These are phyloP conservation scores for Hymenochirus boettgeri DNA, from an alignment of 2,113 vertebrate genomes.

Conservation along the genomic window DNA sequence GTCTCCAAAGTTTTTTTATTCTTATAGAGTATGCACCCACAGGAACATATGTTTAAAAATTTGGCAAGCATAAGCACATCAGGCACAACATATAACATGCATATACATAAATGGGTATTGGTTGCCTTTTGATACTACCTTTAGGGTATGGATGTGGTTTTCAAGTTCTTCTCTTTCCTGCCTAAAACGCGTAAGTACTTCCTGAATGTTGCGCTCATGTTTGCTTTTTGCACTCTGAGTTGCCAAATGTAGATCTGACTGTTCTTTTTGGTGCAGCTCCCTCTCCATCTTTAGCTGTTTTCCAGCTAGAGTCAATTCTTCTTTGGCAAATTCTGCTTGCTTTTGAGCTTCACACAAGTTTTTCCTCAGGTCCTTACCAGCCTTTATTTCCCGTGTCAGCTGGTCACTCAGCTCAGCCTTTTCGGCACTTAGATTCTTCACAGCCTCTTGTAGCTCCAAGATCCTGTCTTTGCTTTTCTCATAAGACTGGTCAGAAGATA, in stretches of 20 bases:
- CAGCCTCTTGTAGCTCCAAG: conserved; percentile 71
- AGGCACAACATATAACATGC: too few species aligned
- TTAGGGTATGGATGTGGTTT: conserved; percentile 64
- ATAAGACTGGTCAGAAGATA: conserved; percentile 52
- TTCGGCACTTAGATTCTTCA: conserved; percentile 68
- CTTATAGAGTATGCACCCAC: too few species aligned
- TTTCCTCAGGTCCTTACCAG: conserved; percentile 67
- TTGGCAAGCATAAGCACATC: too few species aligned
- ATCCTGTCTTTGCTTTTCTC: conserved; percentile 62
- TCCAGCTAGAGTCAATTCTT: conserved; percentile 65
- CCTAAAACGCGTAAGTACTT: conserved; percentile 62
- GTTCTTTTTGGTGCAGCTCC: conserved; percentile 75
- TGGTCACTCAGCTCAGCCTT: conserved; percentile 67
- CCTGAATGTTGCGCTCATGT: conserved; percentile 69
- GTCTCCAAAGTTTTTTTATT: too few species aligned
- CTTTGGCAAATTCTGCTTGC: conserved; percentile 57
- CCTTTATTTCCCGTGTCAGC: conserved; percentile 70
- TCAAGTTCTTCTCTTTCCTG: conserved; percentile 74
- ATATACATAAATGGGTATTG: too few species aligned
- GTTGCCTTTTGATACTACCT: conserved; percentile 60
- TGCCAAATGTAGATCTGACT: conserved; percentile 62
- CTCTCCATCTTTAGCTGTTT: conserved; percentile 80
- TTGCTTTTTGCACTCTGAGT: conserved; percentile 63
- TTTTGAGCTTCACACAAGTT: conserved; percentile 61
- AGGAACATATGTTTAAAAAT: too few species aligned